Percentiles rank a stretch among this genome's conserved stretches.
phyloP scores from a whole-genome alignment of 2,888 invertebrate genomes.

The Aspidiotus rigidus region DNA sequence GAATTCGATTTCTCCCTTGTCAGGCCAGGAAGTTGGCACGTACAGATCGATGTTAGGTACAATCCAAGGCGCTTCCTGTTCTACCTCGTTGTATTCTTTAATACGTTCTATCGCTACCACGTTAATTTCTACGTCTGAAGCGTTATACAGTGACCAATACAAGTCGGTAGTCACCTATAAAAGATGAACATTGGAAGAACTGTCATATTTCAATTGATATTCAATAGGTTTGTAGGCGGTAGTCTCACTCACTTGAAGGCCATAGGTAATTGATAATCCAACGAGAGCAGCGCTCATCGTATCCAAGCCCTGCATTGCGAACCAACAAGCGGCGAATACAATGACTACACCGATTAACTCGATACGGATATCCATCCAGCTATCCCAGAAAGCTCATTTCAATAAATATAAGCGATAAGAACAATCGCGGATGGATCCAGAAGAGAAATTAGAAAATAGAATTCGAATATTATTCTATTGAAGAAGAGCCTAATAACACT shows the following conservation, averaged over 20 bases:
- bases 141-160: slow-evolving; percentile 94
- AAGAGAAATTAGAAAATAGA: background rate
- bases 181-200: background rate
- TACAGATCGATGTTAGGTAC: slow-evolving; percentile 39
- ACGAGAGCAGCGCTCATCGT: slow-evolving; percentile 65
- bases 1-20: slow-evolving; percentile 67
- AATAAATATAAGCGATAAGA: too few relatives aligned
- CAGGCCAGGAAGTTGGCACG: slow-evolving; percentile 58
- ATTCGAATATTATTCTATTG: background rate
- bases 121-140: slow-evolving; percentile 92
- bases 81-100: slow-evolving; percentile 84
- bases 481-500: too few relatives aligned
- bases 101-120: slow-evolving; percentile 95
- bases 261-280: slow-evolving; percentile 81
- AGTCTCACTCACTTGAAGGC: slow-evolving; percentile 57
- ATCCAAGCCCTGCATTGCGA: slow-evolving; percentile 73
- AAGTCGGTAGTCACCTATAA: slow-evolving; percentile 81
- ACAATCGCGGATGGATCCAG: too few relatives aligned
- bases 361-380: slow-evolving; percentile 89
- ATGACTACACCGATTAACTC: slow-evolving; percentile 96
- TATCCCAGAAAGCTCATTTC: slow-evolving; percentile 40
- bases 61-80: slow-evolving; percentile 47
- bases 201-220: too few relatives aligned
- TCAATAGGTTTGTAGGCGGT: too few relatives aligned
- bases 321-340: slow-evolving; percentile 86